Evolutionary conservation across 2,113 vertebrate species (phyloP).

Genomic region (Nyctibius bracteatus): DNA sequence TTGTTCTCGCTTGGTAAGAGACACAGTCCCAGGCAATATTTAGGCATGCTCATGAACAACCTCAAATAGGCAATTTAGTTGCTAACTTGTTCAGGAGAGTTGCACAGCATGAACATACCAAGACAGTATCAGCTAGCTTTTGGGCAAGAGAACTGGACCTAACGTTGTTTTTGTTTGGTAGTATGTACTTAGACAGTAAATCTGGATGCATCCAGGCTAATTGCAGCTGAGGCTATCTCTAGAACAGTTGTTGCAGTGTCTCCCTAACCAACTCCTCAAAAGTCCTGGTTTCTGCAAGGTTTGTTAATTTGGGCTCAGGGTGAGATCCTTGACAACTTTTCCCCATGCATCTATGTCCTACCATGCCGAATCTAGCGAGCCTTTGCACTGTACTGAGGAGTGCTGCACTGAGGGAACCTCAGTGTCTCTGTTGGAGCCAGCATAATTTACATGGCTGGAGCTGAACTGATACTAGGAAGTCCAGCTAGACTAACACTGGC

Average conservation of each 20-base stretch:
- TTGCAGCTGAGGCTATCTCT: neutral
- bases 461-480: neutral
- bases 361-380: rapidly evolving
- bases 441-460: neutral
- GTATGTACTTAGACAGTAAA: neutral
- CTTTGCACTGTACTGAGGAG: neutral
- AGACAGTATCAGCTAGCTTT: neutral
- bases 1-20: neutral
- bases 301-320: neutral
- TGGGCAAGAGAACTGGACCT: neutral
- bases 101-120: neutral
- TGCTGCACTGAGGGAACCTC: neutral
- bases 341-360: too few species aligned
- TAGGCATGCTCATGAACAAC: neutral
- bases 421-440: neutral
- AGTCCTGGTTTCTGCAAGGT: neutral
- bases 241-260: neutral
- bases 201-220: neutral
- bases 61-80: neutral
- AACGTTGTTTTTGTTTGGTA: neutral
- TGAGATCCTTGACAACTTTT: neutral
- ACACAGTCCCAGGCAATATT: neutral
- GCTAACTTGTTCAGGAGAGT: neutral
- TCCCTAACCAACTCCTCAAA: neutral
- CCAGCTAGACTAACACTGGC: neutral